Percentiles rank a stretch among this genome's conserved stretches.
phyloP scores from a whole-genome alignment of 1,140 invertebrate genomes.

The Drosophila tropicalis region DNA sequence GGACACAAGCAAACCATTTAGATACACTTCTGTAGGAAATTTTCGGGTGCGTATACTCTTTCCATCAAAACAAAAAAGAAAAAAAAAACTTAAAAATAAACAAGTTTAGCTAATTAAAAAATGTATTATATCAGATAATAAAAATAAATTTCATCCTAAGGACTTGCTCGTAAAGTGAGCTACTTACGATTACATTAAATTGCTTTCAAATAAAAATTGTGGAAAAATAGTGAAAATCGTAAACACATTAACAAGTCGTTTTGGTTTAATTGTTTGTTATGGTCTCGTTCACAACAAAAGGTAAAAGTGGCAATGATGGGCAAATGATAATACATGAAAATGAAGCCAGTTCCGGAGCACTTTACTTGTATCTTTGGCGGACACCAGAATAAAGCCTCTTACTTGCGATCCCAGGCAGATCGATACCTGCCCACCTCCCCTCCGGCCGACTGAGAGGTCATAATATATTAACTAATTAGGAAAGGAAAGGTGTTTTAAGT shows the following conservation, averaged over 20 bases:
- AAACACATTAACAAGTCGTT: neutral
- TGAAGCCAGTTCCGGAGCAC: no score
- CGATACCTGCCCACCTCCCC: no score
- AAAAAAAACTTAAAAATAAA: neutral
- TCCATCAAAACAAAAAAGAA: neutral
- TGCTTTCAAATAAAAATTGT: conserved; percentile 9
- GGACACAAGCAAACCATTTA: no score
- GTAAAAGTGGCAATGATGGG: no score
- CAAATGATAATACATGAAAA: no score
- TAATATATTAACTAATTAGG: no score
- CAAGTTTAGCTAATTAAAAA: conserved; percentile 5
- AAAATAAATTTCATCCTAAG: conserved; percentile 8
- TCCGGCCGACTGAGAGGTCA: no score
- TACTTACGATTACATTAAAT: conserved; percentile 1
- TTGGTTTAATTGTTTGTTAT: neutral
- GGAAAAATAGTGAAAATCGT: conserved; percentile 6
- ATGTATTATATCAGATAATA: conserved; percentile 12
- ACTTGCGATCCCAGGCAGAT: no score
- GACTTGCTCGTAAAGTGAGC: conserved; percentile 1
- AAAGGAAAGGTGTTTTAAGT: no score
- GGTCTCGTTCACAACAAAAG: no score
- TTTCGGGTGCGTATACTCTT: conserved; percentile 9
- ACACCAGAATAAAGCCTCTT: no score
- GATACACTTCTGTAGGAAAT: neutral
- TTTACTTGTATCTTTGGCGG: no score